Percentiles rank a stretch among this genome's conserved stretches.
phyloP scores from a whole-genome alignment of 2,888 invertebrate genomes.

The Oxytorus armatus region DNA sequence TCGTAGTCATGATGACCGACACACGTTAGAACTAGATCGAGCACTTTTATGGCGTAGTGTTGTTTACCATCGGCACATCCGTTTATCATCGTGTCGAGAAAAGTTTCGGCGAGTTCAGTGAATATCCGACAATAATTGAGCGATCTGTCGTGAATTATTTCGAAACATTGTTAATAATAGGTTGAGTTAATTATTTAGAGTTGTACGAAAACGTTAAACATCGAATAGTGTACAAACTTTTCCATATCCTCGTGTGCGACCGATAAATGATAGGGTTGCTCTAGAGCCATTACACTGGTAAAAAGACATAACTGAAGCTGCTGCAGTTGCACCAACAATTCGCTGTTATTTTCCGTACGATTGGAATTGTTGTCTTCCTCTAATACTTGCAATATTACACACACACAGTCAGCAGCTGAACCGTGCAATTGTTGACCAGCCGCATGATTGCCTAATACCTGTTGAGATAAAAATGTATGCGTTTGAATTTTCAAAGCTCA shows the following conservation, averaged over 20 bases:
- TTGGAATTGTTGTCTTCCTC: constrained; percentile 86
- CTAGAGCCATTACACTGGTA: constrained; percentile 91
- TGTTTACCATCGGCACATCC: constrained; percentile 87
- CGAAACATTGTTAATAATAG: background rate
- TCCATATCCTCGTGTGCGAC: constrained; percentile 97
- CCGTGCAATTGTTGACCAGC: constrained; percentile 91
- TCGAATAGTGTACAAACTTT: constrained; percentile 86
- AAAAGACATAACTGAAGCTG: constrained; percentile 92
- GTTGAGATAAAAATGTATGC: background rate
- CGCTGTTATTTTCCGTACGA: constrained; percentile 86
- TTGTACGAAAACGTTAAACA: background rate
- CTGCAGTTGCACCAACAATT: constrained; percentile 84
- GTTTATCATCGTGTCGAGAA: constrained; percentile 92
- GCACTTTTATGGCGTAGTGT: constrained; percentile 92
- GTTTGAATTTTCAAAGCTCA: too few species aligned
- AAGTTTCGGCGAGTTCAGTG: constrained; percentile 96
- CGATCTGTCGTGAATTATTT: constrained; percentile 86
- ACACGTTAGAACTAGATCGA: constrained; percentile 96
- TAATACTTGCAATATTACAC: constrained; percentile 93
- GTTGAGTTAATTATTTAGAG: too few species aligned
- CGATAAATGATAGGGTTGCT: constrained; percentile 94
- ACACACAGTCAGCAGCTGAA: constrained; percentile 95
- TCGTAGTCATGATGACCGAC: constrained; percentile 99
- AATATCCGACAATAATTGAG: constrained; percentile 97
- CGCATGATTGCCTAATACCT: constrained; percentile 87